Evolutionary conservation across 1,140 invertebrate species (phyloP).

Genomic region (Leptinotarsa defecta): DNA sequence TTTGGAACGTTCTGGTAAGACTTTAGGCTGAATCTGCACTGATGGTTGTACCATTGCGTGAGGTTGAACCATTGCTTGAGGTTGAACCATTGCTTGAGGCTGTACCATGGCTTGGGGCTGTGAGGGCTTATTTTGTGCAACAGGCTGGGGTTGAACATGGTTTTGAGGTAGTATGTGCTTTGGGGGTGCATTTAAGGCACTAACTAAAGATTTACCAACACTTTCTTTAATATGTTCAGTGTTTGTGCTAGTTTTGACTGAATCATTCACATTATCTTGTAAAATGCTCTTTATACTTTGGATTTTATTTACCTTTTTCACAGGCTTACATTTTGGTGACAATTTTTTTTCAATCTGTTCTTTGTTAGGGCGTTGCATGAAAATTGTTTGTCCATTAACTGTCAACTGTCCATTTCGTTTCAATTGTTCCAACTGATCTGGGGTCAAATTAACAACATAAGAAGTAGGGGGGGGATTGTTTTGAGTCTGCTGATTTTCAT

Average conservation of each 20-base stretch:
- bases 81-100: conserved; percentile 35
- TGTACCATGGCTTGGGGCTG: conserved; percentile 45
- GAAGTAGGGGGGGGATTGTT: conserved; percentile 48
- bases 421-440: conserved; percentile 54
- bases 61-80: conserved; percentile 40
- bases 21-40: conserved; percentile 34
- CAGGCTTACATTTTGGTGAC: conserved; percentile 52
- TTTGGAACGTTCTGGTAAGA: conserved; percentile 14
- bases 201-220: conserved; percentile 35
- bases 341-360: conserved; percentile 50
- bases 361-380: conserved; percentile 54
- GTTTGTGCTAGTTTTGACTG: conserved; percentile 31
- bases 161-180: conserved; percentile 44
- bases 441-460: conserved; percentile 55
- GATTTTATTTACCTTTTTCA: conserved; percentile 44
- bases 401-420: conserved; percentile 55
- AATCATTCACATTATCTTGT: conserved; percentile 35
- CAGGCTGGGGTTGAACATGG: conserved; percentile 38
- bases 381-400: conserved; percentile 56
- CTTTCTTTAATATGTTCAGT: conserved; percentile 35
- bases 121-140: conserved; percentile 32
- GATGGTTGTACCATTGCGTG: conserved; percentile 40
- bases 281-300: conserved; percentile 37
- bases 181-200: conserved; percentile 33
- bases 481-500: conserved; percentile 34